Conservation (phyloP, 2,888 invertebrate species). For the Antheraea assamensis region DNA sequence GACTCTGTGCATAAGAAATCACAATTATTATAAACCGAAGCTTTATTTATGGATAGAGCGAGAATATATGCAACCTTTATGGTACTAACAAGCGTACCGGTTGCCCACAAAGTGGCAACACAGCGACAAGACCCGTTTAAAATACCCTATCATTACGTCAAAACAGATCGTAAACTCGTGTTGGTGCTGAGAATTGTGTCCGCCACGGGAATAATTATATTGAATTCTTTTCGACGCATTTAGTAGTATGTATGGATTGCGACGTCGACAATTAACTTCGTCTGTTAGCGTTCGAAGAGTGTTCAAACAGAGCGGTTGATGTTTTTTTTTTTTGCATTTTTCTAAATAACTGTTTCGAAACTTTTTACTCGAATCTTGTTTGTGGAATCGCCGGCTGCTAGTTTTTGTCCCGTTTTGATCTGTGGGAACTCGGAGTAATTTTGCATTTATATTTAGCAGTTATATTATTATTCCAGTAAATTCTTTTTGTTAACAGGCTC, state of each 20-base stretch:
- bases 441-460: background rate
- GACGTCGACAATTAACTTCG: background rate
- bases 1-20: background rate
- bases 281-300: background rate
- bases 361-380: background rate
- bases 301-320: background rate
- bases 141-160: constrained; percentile 22
- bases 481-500: background rate
- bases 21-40: constrained; percentile 9
- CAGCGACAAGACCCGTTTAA: constrained; percentile 18
- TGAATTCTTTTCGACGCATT: background rate
- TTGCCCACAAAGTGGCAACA: constrained; percentile 13
- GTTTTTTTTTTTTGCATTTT: background rate
- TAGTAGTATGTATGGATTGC: constrained; percentile 8
- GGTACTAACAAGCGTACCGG: constrained; percentile 20
- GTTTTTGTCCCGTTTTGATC: constrained; percentile 4
- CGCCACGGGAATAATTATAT: background rate
- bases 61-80: constrained; percentile 12
- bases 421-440: constrained; percentile 9
- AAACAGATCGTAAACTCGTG: background rate
- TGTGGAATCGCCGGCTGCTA: constrained; percentile 1
- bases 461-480: background rate
- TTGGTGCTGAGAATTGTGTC: background rate
- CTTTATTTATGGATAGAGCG: constrained; percentile 9
- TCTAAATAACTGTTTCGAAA: constrained; percentile 7